Evolutionary conservation across 30 jellyfish, hydroid and myxozoan species (phyloP).

Genomic region (Hydractinia echinata): DNA sequence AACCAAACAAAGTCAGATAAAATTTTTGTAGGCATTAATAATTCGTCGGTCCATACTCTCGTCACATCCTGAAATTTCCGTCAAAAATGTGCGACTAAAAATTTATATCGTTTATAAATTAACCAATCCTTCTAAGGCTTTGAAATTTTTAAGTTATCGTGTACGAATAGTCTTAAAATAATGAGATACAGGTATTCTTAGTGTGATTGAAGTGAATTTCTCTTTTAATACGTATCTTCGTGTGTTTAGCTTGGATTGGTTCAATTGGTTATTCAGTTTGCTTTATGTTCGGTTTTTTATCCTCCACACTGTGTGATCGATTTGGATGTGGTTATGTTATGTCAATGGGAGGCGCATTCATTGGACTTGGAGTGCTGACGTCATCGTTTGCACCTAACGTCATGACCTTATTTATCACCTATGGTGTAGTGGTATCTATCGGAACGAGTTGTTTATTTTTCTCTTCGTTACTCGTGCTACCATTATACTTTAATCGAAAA

Average conservation of each 20-base stretch:
- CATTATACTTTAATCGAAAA: slow-evolving; percentile 26
- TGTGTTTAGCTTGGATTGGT: slow-evolving; percentile 46
- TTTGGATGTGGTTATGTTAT: slow-evolving; percentile 31
- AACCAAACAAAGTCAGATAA: no score
- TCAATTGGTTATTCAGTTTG: slow-evolving; percentile 33
- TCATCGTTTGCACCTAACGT: slow-evolving; percentile 24
- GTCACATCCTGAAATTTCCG: no score
- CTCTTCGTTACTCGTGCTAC: slow-evolving; percentile 29
- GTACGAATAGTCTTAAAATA: no score
- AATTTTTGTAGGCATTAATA: no score
- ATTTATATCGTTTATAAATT: no score
- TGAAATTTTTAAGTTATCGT: no score
- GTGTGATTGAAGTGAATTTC: neutral
- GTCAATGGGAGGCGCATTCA: slow-evolving; percentile 27
- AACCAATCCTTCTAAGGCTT: no score
- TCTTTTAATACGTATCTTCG: neutral
- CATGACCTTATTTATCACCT: slow-evolving; percentile 7
- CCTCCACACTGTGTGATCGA: slow-evolving; percentile 25
- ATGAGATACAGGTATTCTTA: slow-evolving; percentile 4
- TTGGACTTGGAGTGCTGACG: slow-evolving; percentile 26
- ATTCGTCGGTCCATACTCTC: no score
- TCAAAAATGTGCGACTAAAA: no score
- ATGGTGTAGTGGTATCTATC: slow-evolving; percentile 13
- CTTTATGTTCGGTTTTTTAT: slow-evolving; percentile 23
- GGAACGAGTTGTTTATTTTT: slow-evolving; percentile 31